Conservation (phyloP, 2,113 vertebrate genomes). For the Mesitornis unicolor region DNA sequence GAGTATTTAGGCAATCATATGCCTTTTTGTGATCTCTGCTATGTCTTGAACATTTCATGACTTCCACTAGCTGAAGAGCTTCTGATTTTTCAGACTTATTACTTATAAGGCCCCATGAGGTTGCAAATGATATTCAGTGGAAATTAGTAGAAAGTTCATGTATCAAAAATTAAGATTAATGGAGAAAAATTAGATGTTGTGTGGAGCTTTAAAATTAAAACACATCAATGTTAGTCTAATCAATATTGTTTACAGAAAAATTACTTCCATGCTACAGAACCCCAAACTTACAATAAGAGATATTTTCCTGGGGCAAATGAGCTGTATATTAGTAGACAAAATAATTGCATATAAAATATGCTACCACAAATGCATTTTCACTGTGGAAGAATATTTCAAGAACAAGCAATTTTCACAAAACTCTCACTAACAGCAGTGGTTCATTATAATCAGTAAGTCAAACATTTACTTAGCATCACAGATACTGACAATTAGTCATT, state of each 20-base stretch:
- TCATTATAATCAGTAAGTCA: slow-evolving; percentile 37
- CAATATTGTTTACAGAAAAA: not conserved
- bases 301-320: not conserved
- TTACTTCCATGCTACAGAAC: not conserved
- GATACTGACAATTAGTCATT: slow-evolving; percentile 17
- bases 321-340: not conserved
- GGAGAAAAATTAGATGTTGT: not conserved
- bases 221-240: not conserved
- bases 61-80: not conserved
- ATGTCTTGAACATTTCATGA: not conserved
- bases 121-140: not conserved
- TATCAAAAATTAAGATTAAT: not conserved
- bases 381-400: not conserved
- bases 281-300: not conserved
- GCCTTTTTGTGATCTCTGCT: not conserved
- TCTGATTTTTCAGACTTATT: not conserved
- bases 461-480: not conserved
- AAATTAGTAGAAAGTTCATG: not conserved
- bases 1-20: not conserved
- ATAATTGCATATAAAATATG: not conserved
- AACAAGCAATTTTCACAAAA: not conserved
- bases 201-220: not conserved
- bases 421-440: not conserved
- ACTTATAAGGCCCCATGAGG: not conserved
- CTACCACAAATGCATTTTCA: not conserved